Evolutionary conservation across 92 coral and sea anemone genomes (phyloP).

Genomic region (Pocillopora meandrina): DNA sequence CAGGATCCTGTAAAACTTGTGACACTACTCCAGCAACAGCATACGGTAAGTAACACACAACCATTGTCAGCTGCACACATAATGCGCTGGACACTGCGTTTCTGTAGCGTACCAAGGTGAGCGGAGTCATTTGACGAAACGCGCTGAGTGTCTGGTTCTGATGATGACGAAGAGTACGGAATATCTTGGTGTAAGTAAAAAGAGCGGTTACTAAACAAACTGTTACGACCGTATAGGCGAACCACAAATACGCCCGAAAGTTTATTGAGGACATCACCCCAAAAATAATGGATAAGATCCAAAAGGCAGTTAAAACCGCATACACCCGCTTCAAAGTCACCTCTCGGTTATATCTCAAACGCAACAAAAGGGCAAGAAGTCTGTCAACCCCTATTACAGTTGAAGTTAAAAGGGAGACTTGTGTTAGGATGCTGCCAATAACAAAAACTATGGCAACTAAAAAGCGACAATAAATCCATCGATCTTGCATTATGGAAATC

Average conservation of each 20-base stretch:
- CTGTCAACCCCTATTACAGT: conserved; percentile 18
- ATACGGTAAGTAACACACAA: neutral
- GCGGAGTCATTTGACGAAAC: neutral
- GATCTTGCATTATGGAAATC: neutral
- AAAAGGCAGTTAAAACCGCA: neutral
- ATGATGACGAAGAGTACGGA: neutral
- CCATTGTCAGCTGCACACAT: neutral
- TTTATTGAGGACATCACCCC: neutral
- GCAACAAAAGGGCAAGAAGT: conserved; percentile 3
- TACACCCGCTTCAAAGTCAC: conserved; percentile 1
- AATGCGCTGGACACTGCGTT: neutral
- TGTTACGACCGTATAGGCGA: neutral
- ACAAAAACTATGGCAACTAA: neutral
- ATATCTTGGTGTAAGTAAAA: neutral
- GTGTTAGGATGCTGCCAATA: neutral
- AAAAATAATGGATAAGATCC: neutral
- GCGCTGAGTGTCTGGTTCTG: neutral
- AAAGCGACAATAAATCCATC: neutral
- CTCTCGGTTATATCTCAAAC: neutral
- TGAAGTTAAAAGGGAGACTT: conserved; percentile 1
- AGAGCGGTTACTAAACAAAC: neutral
- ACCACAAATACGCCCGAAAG: neutral
- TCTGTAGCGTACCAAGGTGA: neutral
- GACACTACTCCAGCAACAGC: neutral
- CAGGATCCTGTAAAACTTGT: no score